Percentiles rank a stretch among this genome's conserved stretches.
These are phyloP conservation scores for Phrynosoma platyrhinos DNA, from an alignment of 2,113 vertebrate species.

Conservation along the genomic window DNA sequence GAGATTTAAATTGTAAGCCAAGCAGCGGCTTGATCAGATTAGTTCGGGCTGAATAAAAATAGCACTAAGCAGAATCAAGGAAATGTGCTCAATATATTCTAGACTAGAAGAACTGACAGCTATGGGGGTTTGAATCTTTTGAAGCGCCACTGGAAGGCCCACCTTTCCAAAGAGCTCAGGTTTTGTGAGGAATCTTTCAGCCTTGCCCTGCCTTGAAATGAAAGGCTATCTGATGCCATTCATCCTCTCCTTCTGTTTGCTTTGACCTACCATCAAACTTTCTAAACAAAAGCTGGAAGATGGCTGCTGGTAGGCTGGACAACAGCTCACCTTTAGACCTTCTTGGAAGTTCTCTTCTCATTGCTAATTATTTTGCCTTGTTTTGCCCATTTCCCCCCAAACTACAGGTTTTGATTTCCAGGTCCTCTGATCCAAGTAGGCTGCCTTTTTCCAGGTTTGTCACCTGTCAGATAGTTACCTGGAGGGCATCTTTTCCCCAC, in stretches of 20 bases:
- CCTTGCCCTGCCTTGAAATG: too few relatives aligned
- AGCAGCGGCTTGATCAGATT: slow-evolving; percentile 66
- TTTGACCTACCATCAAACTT: neutral
- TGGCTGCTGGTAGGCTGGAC: neutral
- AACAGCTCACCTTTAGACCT: neutral
- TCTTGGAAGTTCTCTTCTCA: neutral
- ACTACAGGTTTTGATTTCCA: neutral
- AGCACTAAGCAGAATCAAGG: slow-evolving; percentile 55
- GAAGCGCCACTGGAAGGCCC: slow-evolving; percentile 8
- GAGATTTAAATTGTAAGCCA: slow-evolving; percentile 66
- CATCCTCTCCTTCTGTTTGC: neutral
- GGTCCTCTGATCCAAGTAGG: neutral
- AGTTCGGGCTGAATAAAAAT: slow-evolving; percentile 61
- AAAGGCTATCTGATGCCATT: neutral
- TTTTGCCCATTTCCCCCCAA: neutral
- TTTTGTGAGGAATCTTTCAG: neutral
- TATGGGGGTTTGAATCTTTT: slow-evolving; percentile 44
- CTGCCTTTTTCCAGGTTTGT: neutral
- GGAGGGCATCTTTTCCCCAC: too few relatives aligned
- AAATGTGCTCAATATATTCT: slow-evolving; percentile 57
- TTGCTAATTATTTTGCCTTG: neutral
- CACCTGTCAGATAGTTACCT: neutral
- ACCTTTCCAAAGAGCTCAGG: neutral
- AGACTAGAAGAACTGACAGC: slow-evolving; percentile 47
- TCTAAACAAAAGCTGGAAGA: neutral